Evolutionary conservation across 1,140 invertebrate species (phyloP), one percentile per base, ranked within the genome.

Genomic region (Heliothis virescens): DNA sequence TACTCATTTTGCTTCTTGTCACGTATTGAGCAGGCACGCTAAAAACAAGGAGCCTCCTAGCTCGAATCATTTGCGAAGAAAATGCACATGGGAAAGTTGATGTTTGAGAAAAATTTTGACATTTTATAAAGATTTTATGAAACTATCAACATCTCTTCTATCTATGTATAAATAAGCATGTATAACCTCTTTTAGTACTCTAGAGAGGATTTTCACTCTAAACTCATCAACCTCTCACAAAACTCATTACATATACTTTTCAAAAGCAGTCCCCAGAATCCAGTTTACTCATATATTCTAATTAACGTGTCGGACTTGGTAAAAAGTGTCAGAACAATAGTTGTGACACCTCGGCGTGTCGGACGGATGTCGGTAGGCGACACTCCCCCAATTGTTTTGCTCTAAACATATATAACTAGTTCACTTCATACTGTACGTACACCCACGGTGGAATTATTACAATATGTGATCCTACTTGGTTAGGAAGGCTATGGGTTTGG

Each of bases 381-480:
- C 83, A 83, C 84, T 80, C 88, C 79, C 72, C 80, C 69, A 78
- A 86, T 89, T 90, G 86, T 90, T 67, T 73, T 79, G 82, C 79
- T 55, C 52, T 55, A 26, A 78, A 78, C 67, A 71, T 71, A 26
- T 34, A 48, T 10, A 78, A 67, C 34, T 34, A 55, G 75, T 78
- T 78, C 62, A 67, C 50, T 78, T 11, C 67, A 79, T 83, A 83
- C 69, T 81, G 85, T 82, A 84, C 91, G 85, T 82, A 84, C 91
- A 82, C 90, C 90, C 86, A 92, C 91, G 85, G 69, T 82, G 69
- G 89, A 90, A 89, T 91, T 90, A 91, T 87, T 84, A 88, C 52
- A 81, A 88, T 88, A 87, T 87, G 86, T 85, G 86, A 85, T 86
- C 84, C 82, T 82, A n/a, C 60, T 79, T 76, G 53, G 57, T 50